A percentile compares a stretch with the other conserved stretches of the same genome.
These are phyloP conservation scores for Caenorhabditis sp. DNA, from an alignment of 2,888 invertebrate genomes.

Conservation along the genomic window DNA sequence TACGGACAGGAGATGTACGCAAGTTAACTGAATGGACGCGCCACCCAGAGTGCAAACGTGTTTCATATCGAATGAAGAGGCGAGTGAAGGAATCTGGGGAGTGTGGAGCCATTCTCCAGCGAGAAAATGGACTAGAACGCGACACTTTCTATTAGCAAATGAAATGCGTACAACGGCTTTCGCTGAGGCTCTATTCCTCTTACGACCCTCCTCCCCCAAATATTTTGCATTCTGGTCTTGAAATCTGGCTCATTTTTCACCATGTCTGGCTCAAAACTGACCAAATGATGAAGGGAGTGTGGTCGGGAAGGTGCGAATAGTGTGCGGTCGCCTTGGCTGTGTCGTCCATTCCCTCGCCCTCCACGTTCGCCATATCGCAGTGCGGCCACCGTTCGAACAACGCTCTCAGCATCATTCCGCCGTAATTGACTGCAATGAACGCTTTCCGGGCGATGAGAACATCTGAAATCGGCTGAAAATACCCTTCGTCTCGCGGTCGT, in stretches of 20 bases:
- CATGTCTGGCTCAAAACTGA: conserved; percentile 79
- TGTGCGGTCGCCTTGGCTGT: conserved; percentile 59
- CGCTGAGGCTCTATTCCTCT: too few relatives aligned
- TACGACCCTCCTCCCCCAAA: too few relatives aligned
- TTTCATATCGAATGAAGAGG: too few relatives aligned
- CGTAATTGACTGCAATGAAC: conserved; percentile 88
- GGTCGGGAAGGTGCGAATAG: conserved; percentile 90
- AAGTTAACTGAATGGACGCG: too few relatives aligned
- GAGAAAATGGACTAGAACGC: too few relatives aligned
- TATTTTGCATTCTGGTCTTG: background rate
- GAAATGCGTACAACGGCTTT: too few relatives aligned
- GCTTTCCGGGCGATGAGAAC: conserved; percentile 3
- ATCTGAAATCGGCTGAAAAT: background rate
- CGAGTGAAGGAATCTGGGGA: too few relatives aligned
- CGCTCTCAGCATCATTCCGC: conserved; percentile 92
- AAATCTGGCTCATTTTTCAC: background rate
- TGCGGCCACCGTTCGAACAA: conserved; percentile 91
- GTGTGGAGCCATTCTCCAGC: too few relatives aligned
- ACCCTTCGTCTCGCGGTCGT: conserved; percentile 83
- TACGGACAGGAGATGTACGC: too few relatives aligned
- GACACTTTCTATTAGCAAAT: too few relatives aligned
- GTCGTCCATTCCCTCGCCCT: conserved; percentile 50
- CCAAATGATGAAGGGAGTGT: conserved; percentile 96
- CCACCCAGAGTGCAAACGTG: too few relatives aligned
- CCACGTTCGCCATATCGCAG: conserved; percentile 64